phyloP scores from a whole-genome alignment of 2,113 vertebrate species.

The Phrynosoma platyrhinos region DNA sequence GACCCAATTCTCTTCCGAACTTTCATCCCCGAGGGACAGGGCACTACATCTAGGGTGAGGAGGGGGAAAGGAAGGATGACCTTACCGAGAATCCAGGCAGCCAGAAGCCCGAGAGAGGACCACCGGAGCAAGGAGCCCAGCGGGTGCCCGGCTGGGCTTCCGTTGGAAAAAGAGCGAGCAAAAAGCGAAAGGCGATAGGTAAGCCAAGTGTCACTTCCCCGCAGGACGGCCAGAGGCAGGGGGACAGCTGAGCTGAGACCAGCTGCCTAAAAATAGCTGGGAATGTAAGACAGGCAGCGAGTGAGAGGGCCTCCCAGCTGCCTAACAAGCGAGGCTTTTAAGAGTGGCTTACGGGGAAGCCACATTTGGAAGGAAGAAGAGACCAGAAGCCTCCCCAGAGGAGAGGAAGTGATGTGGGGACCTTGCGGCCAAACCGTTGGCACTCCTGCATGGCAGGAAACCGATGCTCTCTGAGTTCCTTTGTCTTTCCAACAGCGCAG shows the following conservation, averaged over 20 bases:
- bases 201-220: slow-evolving; percentile 71
- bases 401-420: slow-evolving; percentile 74
- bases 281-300: slow-evolving; percentile 62
- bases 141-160: slow-evolving; percentile 27
- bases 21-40: neutral
- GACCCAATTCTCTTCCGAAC: neutral
- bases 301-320: slow-evolving; percentile 36
- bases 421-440: neutral
- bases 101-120: neutral
- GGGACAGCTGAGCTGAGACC: slow-evolving; percentile 88
- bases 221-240: slow-evolving; percentile 58
- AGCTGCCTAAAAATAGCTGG: slow-evolving; percentile 85
- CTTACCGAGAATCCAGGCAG: slow-evolving; percentile 64
- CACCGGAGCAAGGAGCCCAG: neutral
- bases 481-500: no score
- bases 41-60: neutral
- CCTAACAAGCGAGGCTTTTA: slow-evolving; percentile 54
- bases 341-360: neutral
- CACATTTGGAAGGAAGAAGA: neutral
- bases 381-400: slow-evolving; percentile 6
- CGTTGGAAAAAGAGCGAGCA: slow-evolving; percentile 28
- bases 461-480: neutral
- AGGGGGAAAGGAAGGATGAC: neutral
- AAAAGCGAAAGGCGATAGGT: slow-evolving; percentile 73
- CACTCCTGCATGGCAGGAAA: neutral